A percentile compares a stretch with the other conserved stretches of the same genome.
Evolutionary conservation across 2,888 invertebrate species (phyloP).

Genomic region (Sinohyriopsis cumingii): DNA sequence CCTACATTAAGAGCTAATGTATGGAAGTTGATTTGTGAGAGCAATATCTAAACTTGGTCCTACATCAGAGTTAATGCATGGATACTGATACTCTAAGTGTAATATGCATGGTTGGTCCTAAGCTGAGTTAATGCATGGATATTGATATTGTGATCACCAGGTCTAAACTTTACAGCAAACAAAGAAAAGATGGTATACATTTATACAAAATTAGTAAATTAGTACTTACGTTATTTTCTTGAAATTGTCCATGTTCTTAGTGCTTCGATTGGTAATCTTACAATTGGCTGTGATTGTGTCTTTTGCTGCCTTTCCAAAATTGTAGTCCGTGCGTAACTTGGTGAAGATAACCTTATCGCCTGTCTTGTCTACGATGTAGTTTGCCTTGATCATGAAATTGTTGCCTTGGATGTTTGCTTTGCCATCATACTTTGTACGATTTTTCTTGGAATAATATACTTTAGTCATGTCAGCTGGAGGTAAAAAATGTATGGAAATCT

Average conservation of each 20-base stretch:
- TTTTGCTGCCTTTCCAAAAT: slow-evolving; percentile 31
- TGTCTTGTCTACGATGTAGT: slow-evolving; percentile 28
- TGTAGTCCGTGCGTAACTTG: slow-evolving; percentile 42
- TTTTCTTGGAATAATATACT: slow-evolving; percentile 18
- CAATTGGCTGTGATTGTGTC: slow-evolving; percentile 41
- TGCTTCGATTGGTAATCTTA: slow-evolving; percentile 33
- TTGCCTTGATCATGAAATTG: slow-evolving; percentile 18
- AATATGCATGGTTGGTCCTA: too few species aligned
- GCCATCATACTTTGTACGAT: slow-evolving; percentile 23
- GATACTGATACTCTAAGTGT: too few species aligned
- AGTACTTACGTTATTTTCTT: slow-evolving; percentile 39
- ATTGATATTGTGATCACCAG: too few species aligned
- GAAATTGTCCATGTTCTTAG: slow-evolving; percentile 28
- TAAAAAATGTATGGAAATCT: neutral
- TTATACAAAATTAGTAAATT: neutral
- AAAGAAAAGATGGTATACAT: neutral
- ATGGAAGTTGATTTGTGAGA: too few species aligned
- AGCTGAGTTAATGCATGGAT: too few species aligned
- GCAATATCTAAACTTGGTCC: too few species aligned
- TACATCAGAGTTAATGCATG: too few species aligned
- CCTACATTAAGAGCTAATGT: too few species aligned
- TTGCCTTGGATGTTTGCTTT: slow-evolving; percentile 23
- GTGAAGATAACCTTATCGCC: slow-evolving; percentile 21
- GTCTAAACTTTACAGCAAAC: too few species aligned
- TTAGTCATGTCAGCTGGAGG: slow-evolving; percentile 17